Evolutionary conservation across 2,888 invertebrate species (phyloP).

Genomic region (Stenolophus ochropezus): DNA sequence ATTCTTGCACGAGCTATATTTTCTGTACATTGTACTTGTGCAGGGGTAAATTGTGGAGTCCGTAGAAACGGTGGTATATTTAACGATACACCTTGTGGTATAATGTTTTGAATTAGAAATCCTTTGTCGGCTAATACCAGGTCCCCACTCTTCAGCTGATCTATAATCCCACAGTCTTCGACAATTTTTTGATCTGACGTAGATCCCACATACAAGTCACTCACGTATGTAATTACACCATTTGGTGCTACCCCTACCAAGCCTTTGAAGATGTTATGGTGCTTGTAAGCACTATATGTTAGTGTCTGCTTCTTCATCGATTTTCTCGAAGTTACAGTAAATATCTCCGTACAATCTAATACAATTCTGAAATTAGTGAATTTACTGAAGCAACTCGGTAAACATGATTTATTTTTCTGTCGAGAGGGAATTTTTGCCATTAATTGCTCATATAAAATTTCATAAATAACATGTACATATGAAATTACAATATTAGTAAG

Average conservation of each 20-base stretch:
- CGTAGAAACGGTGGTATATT: slow-evolving; percentile 65
- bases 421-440: slow-evolving; percentile 62
- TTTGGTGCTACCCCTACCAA: slow-evolving; percentile 66
- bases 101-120: slow-evolving; percentile 64
- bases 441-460: slow-evolving; percentile 62
- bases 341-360: slow-evolving; percentile 62
- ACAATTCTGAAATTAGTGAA: slow-evolving; percentile 64
- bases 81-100: slow-evolving; percentile 64
- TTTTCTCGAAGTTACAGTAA: slow-evolving; percentile 57
- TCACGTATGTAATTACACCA: slow-evolving; percentile 65
- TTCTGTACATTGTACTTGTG: slow-evolving; percentile 63
- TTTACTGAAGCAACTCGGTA: slow-evolving; percentile 60
- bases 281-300: slow-evolving; percentile 64
- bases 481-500: slow-evolving; percentile 62
- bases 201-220: slow-evolving; percentile 65
- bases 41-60: slow-evolving; percentile 62
- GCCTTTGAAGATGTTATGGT: slow-evolving; percentile 65
- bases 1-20: slow-evolving; percentile 64
- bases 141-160: slow-evolving; percentile 63
- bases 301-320: slow-evolving; percentile 59
- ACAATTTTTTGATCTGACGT: slow-evolving; percentile 64
- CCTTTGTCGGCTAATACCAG: slow-evolving; percentile 65
- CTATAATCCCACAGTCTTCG: slow-evolving; percentile 61
- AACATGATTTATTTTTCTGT: slow-evolving; percentile 62
- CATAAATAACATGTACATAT: slow-evolving; percentile 63